Base-by-base conservation (phyloP, 2,113 vertebrate genomes). In the Pagrus major region DNA sequence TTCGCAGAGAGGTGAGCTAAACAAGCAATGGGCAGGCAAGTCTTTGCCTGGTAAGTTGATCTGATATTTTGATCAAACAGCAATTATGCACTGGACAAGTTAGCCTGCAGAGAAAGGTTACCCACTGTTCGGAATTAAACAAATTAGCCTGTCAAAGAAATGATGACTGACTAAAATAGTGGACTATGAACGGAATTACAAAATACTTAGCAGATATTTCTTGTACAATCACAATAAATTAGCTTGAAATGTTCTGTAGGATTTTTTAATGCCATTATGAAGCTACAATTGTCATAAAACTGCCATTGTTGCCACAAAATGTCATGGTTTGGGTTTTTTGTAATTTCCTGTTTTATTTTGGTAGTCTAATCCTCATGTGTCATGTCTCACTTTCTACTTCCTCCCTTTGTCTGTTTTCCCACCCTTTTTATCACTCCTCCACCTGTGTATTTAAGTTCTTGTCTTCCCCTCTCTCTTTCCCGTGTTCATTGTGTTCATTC, bases 51-150 rank as follows among this genome's bases (percentile, higher is more conserved):
- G 37, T 65, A 44, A 14, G 35, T 47, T 61, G 12, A 6, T 37
- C 39, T 58, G 33, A 69, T 80, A 23, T 23, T 42, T 59, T 69
- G 31, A 72, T 80, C 31, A 37, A 75, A 72, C 33, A 55, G 29
- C 41, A 11, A 74, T 5, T n/a, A 46, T 16, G 14, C 41, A 33
- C 37, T 14, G 56, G 7, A 51, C 11, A 61, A 46, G 37, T 23
- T 11, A 51, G 58, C 35, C n/a, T 54, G 27, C 59, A 56, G 44
- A 67, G 47, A 67, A 68, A 46, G 23, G 1, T 23, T 6, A 61
- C 63, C n/a, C 37, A 23, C 66, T 58, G 35, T 46, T 56, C 35
- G 20, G 16, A 55, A 42, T 25, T 37, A 27, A 55, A 51, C 42
- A 59, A 25, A 21, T 41, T 6, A 58, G 52, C 7, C 3, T 9